These are phyloP conservation scores for Solea senegalensis DNA, from an alignment of 2,113 vertebrate species.

Conservation along the genomic window DNA sequence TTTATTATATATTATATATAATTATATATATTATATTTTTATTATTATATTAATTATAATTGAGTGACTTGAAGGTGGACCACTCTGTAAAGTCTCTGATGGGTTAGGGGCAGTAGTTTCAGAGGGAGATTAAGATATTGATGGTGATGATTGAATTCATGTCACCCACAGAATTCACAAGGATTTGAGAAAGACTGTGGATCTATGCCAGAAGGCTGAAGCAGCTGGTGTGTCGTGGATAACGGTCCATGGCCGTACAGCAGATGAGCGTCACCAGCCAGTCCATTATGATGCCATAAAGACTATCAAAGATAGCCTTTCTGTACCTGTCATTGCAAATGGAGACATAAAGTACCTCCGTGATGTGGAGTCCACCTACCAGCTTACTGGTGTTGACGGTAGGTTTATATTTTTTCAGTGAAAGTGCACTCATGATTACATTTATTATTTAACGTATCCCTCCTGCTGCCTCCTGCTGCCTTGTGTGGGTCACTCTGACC, in stretches of 20 bases:
- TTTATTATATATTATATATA: no score
- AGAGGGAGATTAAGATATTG: background rate
- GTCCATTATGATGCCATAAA: slow-evolving; percentile 95
- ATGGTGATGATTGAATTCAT: background rate
- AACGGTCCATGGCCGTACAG: slow-evolving; percentile 92
- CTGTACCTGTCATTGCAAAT: slow-evolving; percentile 92
- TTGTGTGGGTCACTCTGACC: no score
- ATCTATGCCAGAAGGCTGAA: slow-evolving; percentile 94
- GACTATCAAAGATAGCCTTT: slow-evolving; percentile 91
- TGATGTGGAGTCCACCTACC: slow-evolving; percentile 87
- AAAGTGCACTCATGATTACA: background rate
- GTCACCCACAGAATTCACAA: slow-evolving; percentile 87
- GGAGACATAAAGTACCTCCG: slow-evolving; percentile 91
- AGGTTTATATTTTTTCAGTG: slow-evolving; percentile 53
- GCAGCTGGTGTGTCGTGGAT: slow-evolving; percentile 95
- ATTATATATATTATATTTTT: no score
- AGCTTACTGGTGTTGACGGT: slow-evolving; percentile 91
- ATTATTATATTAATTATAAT: no score
- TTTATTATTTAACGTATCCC: background rate
- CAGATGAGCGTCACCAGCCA: slow-evolving; percentile 94
- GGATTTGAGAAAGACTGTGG: slow-evolving; percentile 89
- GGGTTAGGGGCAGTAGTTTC: background rate
- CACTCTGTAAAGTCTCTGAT: no score
- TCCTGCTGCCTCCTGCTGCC: no score
- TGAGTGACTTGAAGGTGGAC: no score